phyloP scores from a whole-genome alignment of 2,113 vertebrate species.

The Suricata suricatta region DNA sequence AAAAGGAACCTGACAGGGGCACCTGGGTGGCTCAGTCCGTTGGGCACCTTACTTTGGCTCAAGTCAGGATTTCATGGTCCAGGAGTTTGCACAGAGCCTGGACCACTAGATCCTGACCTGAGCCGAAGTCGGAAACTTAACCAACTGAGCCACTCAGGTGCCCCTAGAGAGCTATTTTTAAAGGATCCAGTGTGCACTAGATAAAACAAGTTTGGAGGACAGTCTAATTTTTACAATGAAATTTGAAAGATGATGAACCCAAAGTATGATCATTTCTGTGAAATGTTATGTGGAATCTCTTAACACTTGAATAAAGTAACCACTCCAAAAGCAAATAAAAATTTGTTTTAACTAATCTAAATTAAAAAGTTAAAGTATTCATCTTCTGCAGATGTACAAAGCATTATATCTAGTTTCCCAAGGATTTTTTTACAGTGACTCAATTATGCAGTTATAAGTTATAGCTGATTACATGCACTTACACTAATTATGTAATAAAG shows the following conservation, averaged over 20 bases:
- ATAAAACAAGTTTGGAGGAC: background rate
- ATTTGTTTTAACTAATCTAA: background rate
- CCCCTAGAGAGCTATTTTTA: background rate
- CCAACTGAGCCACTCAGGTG: no score
- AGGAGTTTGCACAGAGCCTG: rapidly evolving
- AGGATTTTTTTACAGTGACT: slow-evolving; percentile 59
- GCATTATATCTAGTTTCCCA: slow-evolving; percentile 55
- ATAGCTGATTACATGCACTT: slow-evolving; percentile 58
- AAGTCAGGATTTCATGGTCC: background rate
- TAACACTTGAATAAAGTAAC: background rate
- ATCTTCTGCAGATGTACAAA: slow-evolving; percentile 43
- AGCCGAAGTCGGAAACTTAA: no score
- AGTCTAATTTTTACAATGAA: slow-evolving; percentile 26
- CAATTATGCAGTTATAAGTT: slow-evolving; percentile 62
- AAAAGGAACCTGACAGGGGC: background rate
- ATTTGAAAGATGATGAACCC: background rate
- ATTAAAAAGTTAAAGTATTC: slow-evolving; percentile 37
- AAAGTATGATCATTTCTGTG: background rate
- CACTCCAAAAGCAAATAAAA: background rate
- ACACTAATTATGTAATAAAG: slow-evolving; percentile 68
- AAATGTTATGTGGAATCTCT: background rate
- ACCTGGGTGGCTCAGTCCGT: background rate
- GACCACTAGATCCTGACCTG: background rate
- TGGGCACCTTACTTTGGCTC: background rate
- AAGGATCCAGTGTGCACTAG: background rate